These are phyloP conservation scores for Asteroscopus sphinx DNA, from an alignment of 2,888 invertebrate species.

Conservation along the genomic window DNA sequence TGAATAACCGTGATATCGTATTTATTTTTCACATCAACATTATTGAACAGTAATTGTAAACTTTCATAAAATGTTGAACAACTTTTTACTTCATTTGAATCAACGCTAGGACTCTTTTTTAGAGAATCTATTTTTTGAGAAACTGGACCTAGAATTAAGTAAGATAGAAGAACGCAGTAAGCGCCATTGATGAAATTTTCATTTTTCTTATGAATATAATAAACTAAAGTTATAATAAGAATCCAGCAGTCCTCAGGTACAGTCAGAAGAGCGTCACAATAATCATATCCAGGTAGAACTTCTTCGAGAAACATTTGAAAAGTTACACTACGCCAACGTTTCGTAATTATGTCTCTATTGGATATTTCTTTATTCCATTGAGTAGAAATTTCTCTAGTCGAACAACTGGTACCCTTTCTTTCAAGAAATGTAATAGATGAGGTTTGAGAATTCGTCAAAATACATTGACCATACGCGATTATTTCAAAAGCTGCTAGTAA, in stretches of 20 bases:
- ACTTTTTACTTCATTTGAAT: neutral
- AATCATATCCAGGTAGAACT: constrained; percentile 29
- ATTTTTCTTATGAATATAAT: constrained; percentile 55
- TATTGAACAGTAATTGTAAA: constrained; percentile 40
- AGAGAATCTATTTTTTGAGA: constrained; percentile 1
- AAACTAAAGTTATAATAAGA: constrained; percentile 56
- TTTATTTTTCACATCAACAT: constrained; percentile 7
- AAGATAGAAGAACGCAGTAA: constrained; percentile 58
- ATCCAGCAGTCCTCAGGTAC: constrained; percentile 19
- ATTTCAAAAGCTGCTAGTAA: constrained; percentile 61
- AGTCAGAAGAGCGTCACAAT: neutral
- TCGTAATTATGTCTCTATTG: constrained; percentile 42
- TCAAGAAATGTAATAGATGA: constrained; percentile 44
- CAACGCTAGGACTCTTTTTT: neutral
- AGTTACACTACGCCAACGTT: constrained; percentile 4
- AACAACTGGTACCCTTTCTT: constrained; percentile 17
- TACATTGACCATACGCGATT: constrained; percentile 55
- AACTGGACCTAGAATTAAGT: constrained; percentile 43
- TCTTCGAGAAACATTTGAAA: constrained; percentile 41
- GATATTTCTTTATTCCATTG: constrained; percentile 25
- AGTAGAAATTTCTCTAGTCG: constrained; percentile 27
- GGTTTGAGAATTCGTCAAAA: constrained; percentile 52
- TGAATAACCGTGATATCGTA: constrained; percentile 52
- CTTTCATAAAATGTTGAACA: constrained; percentile 20
- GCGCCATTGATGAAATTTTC: constrained; percentile 45